phyloP scores from a whole-genome alignment of 1,140 invertebrate species.

The Aphelenchoides fujianensis region DNA sequence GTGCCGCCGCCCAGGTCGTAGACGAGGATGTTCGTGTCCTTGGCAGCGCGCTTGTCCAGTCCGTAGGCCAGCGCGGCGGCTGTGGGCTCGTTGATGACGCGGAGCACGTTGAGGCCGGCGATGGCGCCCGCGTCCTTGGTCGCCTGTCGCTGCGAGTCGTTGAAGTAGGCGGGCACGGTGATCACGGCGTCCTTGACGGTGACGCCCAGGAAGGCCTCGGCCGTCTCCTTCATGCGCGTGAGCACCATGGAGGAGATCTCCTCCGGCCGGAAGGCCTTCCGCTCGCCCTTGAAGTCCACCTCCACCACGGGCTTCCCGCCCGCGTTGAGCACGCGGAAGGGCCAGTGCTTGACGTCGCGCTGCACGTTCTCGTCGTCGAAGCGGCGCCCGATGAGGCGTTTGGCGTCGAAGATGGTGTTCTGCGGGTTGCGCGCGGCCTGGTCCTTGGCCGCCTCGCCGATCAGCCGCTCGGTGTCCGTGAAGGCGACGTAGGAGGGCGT shows the following conservation, averaged over 20 bases:
- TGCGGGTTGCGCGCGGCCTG: slow-evolving; percentile 76
- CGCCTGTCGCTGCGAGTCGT: slow-evolving; percentile 66
- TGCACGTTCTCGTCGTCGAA: slow-evolving; percentile 74
- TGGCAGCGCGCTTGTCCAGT: slow-evolving; percentile 65
- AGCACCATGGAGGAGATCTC: slow-evolving; percentile 67
- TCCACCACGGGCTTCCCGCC: slow-evolving; percentile 63
- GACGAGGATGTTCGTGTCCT: slow-evolving; percentile 67
- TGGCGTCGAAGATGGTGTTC: slow-evolving; percentile 78
- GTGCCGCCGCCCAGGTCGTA: slow-evolving; percentile 96
- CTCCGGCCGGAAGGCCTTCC: slow-evolving; percentile 67
- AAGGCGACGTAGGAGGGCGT: slow-evolving; percentile 84
- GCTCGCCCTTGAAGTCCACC: slow-evolving; percentile 67
- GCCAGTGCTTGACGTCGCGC: slow-evolving; percentile 69
- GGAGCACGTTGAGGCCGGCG: slow-evolving; percentile 66
- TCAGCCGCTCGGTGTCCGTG: slow-evolving; percentile 77
- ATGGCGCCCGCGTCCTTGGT: slow-evolving; percentile 67
- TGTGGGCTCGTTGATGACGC: slow-evolving; percentile 67
- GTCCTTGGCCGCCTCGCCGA: slow-evolving; percentile 73
- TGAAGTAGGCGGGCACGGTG: slow-evolving; percentile 67
- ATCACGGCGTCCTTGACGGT: slow-evolving; percentile 78
- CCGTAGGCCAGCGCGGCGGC: slow-evolving; percentile 67
- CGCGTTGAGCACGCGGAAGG: slow-evolving; percentile 63
- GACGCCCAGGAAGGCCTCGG: slow-evolving; percentile 83
- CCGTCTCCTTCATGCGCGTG: slow-evolving; percentile 70
- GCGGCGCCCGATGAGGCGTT: slow-evolving; percentile 71